Evolutionary conservation across 2,888 invertebrate genomes (phyloP).

Genomic region (Dolichopus griseipennis): DNA sequence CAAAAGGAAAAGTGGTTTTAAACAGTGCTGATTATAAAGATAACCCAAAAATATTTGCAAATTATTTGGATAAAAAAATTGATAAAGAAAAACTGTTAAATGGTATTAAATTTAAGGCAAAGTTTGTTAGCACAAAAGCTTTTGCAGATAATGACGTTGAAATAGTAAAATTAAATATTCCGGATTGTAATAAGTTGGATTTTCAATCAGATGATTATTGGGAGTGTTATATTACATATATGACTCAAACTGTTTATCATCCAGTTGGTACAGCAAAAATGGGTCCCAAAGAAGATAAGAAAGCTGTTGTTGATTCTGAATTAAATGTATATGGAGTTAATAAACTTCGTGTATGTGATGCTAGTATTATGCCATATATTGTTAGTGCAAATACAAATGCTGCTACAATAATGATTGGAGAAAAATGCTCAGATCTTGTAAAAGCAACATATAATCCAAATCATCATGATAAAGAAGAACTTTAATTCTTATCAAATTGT

Average conservation of each 20-base stretch:
- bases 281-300: conserved; percentile 46
- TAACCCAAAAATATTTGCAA: conserved; percentile 52
- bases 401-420: conserved; percentile 55
- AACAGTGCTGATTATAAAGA: conserved; percentile 49
- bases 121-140: conserved; percentile 39
- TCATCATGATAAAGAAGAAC: too few relatives aligned
- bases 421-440: conserved; percentile 58
- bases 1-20: conserved; percentile 50
- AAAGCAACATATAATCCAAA: neutral
- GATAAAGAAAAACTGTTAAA: conserved; percentile 48
- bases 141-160: conserved; percentile 37
- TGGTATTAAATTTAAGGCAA: conserved; percentile 39
- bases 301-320: conserved; percentile 47
- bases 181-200: conserved; percentile 26
- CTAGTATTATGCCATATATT: conserved; percentile 72
- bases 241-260: conserved; percentile 54
- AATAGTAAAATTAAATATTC: conserved; percentile 24
- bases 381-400: conserved; percentile 57
- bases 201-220: conserved; percentile 45
- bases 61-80: conserved; percentile 50
- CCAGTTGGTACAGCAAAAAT: conserved; percentile 62
- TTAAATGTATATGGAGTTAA: conserved; percentile 50
- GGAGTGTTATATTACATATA: conserved; percentile 49
- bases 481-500: too few relatives aligned
- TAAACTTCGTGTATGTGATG: conserved; percentile 70